Evolutionary conservation across 92 coral and sea anemone genomes (phyloP).

Genomic region (Meandrina meandrites): DNA sequence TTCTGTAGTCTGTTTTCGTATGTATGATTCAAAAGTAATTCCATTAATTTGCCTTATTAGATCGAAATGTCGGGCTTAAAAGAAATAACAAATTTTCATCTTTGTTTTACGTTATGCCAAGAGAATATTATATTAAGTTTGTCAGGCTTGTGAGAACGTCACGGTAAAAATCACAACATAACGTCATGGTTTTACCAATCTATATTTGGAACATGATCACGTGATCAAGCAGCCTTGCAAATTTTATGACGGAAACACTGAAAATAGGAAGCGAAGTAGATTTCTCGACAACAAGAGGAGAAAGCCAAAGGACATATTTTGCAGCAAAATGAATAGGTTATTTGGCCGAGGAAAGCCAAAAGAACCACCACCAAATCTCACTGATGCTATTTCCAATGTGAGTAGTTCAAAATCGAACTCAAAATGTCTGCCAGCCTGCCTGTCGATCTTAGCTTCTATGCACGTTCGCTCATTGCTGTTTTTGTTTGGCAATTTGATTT

Average conservation of each 20-base stretch:
- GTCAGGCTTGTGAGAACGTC: no score
- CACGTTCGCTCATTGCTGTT: background rate
- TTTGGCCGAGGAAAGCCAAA: conserved; percentile 95
- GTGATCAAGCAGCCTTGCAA: conserved; percentile 33
- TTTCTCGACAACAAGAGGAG: background rate
- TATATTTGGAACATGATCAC: conserved; percentile 60
- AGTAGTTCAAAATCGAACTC: conserved; percentile 26
- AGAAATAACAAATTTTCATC: no score
- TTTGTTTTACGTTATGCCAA: no score
- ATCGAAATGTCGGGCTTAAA: no score
- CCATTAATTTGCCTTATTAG: no score
- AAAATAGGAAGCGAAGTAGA: background rate
- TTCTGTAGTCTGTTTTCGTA: no score
- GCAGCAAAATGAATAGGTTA: conserved; percentile 86
- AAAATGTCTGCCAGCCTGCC: background rate
- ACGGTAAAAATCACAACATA: background rate
- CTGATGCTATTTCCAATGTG: conserved; percentile 93
- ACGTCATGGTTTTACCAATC: conserved; percentile 27
- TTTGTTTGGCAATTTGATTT: conserved; percentile 3
- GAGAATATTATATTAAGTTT: no score
- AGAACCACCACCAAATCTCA: conserved; percentile 96
- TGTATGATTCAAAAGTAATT: no score
- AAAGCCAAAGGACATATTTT: background rate
- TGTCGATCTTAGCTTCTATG: background rate
- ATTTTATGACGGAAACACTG: background rate